Evolutionary conservation across 35 echinoderm and acorn worm genomes (phyloP), one percentile per base, ranked within the genome.

Genomic region (Diadema setosum): DNA sequence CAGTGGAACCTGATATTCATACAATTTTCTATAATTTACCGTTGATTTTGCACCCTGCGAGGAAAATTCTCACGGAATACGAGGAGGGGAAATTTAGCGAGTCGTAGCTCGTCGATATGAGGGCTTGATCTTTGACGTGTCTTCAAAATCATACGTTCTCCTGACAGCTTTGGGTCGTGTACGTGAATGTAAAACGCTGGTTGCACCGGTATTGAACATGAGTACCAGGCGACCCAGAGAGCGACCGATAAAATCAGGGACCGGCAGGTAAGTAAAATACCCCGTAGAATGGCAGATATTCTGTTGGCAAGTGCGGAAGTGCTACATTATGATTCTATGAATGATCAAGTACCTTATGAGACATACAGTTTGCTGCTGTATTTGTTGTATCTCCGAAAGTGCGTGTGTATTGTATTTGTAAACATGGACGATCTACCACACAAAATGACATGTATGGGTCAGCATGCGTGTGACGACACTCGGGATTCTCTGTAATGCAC

Each of bases 131-230:
- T 67, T 5, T 26, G 30, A 14, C 16, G 29, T 67, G 30, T 67
- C 63, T 67, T 29, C 63, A 34, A 34, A 67, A 67, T 67, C 30
- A 29, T 67, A 67, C 63, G 27, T 67, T 67, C 63, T 67, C 30
- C 18, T 34, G 63, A 67, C 30, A 67, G 63, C 30, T 67, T 67
- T 29, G 25, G 37, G 63, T 34, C 63, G 63, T 34, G 27, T 33
- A 67, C 63, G 63, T 67, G 63, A n/a, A n/a, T n/a, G n/a, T n/a
- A n/a, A n/a, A n/a, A n/a, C 63, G 63, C 63, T 67, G 37, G 63
- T 14, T 67, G 30, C 58, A 67, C 63, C 63, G 63, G 63, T 67
- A 67, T 67, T 34, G n/a, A 67, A 9, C 26, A 67, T 67, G 63
- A 67, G 37, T 67, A 67, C 2, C 2, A 26, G 23, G 61, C 61